Evolutionary conservation across 2,888 invertebrate genomes (phyloP), one percentile per base, ranked within the genome.

Genomic region (Brachylomia viminalis): DNA sequence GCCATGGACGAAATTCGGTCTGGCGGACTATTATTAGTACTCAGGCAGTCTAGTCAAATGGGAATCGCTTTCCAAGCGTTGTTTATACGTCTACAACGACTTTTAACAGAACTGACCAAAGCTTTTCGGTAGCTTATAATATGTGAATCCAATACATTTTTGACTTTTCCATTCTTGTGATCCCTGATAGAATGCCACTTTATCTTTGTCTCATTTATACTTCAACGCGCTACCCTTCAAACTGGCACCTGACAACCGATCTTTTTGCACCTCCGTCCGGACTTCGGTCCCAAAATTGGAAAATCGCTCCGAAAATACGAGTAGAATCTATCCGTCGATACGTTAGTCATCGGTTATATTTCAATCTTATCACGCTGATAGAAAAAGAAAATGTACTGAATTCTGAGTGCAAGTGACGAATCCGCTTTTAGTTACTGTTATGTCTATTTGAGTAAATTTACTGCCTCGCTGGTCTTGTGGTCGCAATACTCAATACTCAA

Each of bases 181-280:
- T 17, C 17, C 17, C n/a, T n/a, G 42, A 42, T 42, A 10, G 10
- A 64, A 42, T n/a, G 1, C 17, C 6, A 6, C 17, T n/a, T 17
- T 11, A 6, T 10, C 38, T 42, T 79, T 47, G 33, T 33, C 58
- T n/a, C 0, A 84, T 75, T 72, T 42, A 72, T 80, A 80, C 82
- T 62, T 7, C 2, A 66, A 68, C 2, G 49, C 15, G 13, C 15
- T 68, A 78, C 62, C 66, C 61, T 61, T 38, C 11, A 20, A n/a
- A 20, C 73, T 59, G 77, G 59, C 82, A 85, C 82, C 82, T 81
- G 85, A 81, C 85, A 81, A 58, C 77, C 20, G 67, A 68, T 82
- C 84, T 79, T 82, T 85, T 78, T 82, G 79, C 65, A 71, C 75
- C 49, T 72, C 65, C 72, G 13, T 61, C 59, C 67, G 68, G 54